Evolutionary conservation across 2,797 vertebrate genomes (phyloP).

Genomic region (Scolopax bukidnonensis): DNA sequence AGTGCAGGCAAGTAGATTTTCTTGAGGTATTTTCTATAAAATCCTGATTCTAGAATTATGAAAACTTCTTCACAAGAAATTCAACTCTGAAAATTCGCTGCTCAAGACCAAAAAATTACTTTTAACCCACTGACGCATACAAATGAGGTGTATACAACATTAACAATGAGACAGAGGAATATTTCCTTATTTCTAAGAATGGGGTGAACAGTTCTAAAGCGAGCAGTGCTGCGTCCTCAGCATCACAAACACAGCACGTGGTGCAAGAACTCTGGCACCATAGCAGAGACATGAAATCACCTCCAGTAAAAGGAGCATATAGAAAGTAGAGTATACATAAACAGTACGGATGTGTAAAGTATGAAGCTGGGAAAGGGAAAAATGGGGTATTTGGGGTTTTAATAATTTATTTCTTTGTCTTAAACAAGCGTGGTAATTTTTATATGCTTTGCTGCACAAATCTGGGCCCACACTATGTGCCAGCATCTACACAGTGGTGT

Average conservation of each 20-base stretch:
- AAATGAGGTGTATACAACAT: background rate
- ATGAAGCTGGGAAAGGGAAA: background rate
- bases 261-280: background rate
- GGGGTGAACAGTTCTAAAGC: background rate
- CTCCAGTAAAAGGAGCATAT: background rate
- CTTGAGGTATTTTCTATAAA: background rate
- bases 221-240: background rate
- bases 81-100: background rate
- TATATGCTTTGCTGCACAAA: background rate
- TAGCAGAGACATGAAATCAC: fast-evolving
- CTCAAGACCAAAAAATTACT: background rate
- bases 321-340: background rate
- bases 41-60: background rate
- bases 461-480: fast-evolving
- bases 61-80: background rate
- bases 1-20: background rate
- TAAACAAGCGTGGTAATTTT: background rate
- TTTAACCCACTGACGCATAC: background rate
- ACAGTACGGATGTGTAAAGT: background rate
- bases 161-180: background rate
- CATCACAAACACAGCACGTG: fast-evolving
- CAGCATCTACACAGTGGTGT: fast-evolving
- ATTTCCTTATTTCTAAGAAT: background rate
- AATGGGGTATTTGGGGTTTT: fast-evolving
- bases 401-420: background rate